phyloP scores from a whole-genome alignment of 2,888 invertebrate species.

The Clivina fossor region DNA sequence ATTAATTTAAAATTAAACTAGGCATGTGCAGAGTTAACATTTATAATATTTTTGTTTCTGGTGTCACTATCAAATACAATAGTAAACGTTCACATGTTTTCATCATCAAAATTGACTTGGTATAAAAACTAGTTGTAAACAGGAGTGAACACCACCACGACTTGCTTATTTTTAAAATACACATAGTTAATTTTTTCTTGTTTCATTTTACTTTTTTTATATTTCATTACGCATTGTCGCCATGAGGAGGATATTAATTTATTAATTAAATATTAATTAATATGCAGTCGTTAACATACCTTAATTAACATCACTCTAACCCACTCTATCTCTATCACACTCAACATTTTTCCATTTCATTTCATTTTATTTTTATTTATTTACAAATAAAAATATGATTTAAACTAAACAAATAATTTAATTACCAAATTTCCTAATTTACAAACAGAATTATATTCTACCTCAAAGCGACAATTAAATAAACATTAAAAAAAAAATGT shows the following conservation, averaged over 20 bases:
- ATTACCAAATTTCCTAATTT: slow-evolving; percentile 15
- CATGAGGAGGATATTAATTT: slow-evolving; percentile 7
- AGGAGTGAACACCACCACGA: slow-evolving; percentile 29
- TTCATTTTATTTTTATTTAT: slow-evolving; percentile 21
- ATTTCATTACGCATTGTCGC: slow-evolving; percentile 20
- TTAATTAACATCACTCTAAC: background rate
- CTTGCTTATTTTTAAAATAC: background rate
- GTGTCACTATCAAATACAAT: slow-evolving; percentile 33
- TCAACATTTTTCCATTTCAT: slow-evolving; percentile 16
- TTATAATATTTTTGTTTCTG: slow-evolving; percentile 19
- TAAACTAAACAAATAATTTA: slow-evolving; percentile 13
- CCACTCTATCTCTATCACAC: slow-evolving; percentile 4
- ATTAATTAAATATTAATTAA: background rate
- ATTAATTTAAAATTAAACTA: slow-evolving; percentile 27
- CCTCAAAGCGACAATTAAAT: slow-evolving; percentile 33
- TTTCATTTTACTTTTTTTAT: too few species aligned
- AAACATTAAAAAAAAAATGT: slow-evolving; percentile 26
- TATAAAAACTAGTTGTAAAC: slow-evolving; percentile 32
- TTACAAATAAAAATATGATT: slow-evolving; percentile 27
- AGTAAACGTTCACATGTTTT: slow-evolving; percentile 18
- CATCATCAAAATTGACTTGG: slow-evolving; percentile 32
- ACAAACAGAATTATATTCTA: slow-evolving; percentile 24
- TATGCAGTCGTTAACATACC: slow-evolving; percentile 6
- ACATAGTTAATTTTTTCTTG: too few species aligned
- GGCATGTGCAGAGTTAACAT: slow-evolving; percentile 32